Evolutionary conservation across 2,888 invertebrate species (phyloP).

Genomic region (Tipula lateralis): DNA sequence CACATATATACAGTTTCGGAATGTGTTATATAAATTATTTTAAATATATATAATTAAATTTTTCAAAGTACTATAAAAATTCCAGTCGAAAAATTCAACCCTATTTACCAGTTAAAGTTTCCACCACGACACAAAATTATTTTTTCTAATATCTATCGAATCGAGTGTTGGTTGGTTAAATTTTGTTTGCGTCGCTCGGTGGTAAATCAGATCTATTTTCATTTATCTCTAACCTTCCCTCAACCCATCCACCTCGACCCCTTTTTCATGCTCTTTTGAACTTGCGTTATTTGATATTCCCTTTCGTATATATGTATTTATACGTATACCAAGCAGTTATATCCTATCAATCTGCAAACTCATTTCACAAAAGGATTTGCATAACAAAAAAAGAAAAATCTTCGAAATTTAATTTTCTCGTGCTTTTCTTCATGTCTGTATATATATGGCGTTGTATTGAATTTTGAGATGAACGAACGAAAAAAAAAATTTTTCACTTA

Average conservation of each 20-base stretch:
- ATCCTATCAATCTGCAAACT: constrained; percentile 11
- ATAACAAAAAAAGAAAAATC: neutral
- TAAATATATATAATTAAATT: too few relatives aligned
- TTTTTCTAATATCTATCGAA: neutral
- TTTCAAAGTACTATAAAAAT: too few relatives aligned
- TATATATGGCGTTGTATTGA: neutral
- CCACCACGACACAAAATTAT: neutral
- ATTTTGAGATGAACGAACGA: neutral
- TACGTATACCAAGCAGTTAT: neutral
- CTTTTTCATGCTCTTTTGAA: constrained; percentile 14
- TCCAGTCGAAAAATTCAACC: neutral
- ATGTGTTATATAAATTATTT: too few relatives aligned
- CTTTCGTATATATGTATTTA: neutral
- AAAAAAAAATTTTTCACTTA: neutral
- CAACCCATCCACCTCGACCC: too few relatives aligned
- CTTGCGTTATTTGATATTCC: neutral
- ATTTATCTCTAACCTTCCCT: too few relatives aligned
- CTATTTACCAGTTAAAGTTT: neutral
- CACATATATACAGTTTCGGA: too few relatives aligned
- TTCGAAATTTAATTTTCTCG: constrained; percentile 7
- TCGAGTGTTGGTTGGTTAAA: neutral
- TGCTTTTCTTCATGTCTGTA: neutral
- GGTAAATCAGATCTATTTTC: constrained; percentile 13
- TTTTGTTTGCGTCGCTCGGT: neutral
- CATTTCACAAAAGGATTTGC: constrained; percentile 1